Evolutionary conservation across 1,140 invertebrate genomes (phyloP), one percentile per base, ranked within the genome.

Genomic region (Tachypleus tridentatus): DNA sequence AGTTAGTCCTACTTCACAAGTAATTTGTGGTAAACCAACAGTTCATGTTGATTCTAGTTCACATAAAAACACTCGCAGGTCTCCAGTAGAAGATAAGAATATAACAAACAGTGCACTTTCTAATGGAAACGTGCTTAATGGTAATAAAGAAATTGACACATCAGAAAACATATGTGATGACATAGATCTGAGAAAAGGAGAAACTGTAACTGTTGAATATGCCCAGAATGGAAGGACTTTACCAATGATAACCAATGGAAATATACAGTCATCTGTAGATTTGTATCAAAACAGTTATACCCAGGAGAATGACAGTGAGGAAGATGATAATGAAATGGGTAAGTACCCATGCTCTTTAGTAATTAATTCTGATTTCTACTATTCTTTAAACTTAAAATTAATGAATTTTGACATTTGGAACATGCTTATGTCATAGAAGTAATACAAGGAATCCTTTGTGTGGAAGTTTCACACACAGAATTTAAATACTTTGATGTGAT

Each of bases 251-350:
- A 49, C 66, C n/a, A 67, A 67, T 61, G 66, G 66, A 11, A 61
- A 58, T 52, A 62, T 67, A 4, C 63, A 63, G 65, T 71, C 66
- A 77, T 76, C 67, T 84, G 29, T 29, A 29, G 75, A 83, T 74
- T 82, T 81, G 66, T 83, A 82, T 74, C 85, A 84, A 73, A 87
- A 89, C 77, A 85, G 85, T 61, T 84, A 80, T 74, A 77, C 75
- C 64, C 68, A 72, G 56, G 67, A 69, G 64, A 69, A 58, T 66
- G 73, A 72, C 51, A 69, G 71, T 61, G 29, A 65, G 11, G 62
- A 64, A 52, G 74, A 74, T 65, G 53, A 54, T 54, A 54, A 54
- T 54, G 53, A 54, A 7, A 54, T 54, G 53, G 53, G 69, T 67
- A 29, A 29, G 29, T 29, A 29, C 29, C 29, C 29, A 29, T 29